Conservation (phyloP, 2,797 vertebrate genomes). For the Micrastur ruficollis region DNA sequence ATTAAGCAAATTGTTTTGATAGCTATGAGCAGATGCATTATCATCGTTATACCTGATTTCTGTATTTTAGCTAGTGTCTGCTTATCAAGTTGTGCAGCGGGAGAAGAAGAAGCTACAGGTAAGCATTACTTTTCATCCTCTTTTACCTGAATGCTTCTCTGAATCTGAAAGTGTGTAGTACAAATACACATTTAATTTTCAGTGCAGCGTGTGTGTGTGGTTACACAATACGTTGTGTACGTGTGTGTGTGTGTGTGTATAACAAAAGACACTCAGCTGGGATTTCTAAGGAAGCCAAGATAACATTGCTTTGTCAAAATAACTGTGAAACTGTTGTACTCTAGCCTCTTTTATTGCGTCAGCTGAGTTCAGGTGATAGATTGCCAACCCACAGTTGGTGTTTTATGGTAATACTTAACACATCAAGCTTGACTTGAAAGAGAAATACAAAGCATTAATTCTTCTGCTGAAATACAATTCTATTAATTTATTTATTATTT, state of each 20-base stretch:
- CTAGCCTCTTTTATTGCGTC: background rate
- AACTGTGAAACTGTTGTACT: background rate
- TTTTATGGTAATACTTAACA: background rate
- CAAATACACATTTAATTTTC: background rate
- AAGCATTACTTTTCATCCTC: constrained; percentile 14
- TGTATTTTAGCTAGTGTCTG: constrained; percentile 84
- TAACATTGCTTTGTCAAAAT: background rate
- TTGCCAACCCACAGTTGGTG: background rate
- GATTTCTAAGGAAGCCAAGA: background rate
- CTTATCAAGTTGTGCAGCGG: constrained; percentile 87
- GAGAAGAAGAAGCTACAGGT: constrained; percentile 98
- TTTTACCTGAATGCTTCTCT: background rate
- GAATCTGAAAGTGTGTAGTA: background rate
- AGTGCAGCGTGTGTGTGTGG: background rate
- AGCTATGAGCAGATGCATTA: background rate
- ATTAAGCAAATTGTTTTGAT: background rate
- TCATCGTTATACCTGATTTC: background rate
- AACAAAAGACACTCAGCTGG: background rate
- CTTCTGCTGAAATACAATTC: background rate
- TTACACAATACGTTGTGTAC: background rate
- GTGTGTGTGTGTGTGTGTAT: background rate
- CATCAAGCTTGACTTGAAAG: background rate
- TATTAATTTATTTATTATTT: background rate
- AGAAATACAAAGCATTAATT: background rate
- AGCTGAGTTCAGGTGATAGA: background rate